Evolutionary conservation across 1,140 invertebrate genomes (phyloP).

Genomic region (Brachionus sp.): DNA sequence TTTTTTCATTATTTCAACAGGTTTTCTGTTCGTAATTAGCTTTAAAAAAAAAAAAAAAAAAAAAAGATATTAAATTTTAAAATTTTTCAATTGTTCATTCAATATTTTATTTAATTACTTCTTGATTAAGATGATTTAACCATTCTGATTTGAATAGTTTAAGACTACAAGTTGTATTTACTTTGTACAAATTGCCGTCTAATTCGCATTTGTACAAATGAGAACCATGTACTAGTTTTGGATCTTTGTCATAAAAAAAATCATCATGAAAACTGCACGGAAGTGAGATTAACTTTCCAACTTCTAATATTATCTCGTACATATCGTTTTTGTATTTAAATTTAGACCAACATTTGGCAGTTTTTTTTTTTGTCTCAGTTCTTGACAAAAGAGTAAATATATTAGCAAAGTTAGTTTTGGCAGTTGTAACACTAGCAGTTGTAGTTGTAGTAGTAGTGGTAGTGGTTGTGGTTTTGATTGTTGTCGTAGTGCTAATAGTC

Average conservation of each 20-base stretch:
- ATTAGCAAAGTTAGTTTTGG: background rate
- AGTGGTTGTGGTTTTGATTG: background rate
- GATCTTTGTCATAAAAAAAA: background rate
- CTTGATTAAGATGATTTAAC: background rate
- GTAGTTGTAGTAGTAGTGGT: background rate
- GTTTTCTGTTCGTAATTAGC: background rate
- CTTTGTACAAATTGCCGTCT: constrained; percentile 2
- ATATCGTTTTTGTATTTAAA: background rate
- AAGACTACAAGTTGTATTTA: background rate
- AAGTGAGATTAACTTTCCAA: background rate
- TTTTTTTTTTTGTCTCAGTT: background rate
- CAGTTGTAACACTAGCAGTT: background rate
- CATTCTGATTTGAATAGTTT: background rate
- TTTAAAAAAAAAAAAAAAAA: background rate
- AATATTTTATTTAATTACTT: no score
- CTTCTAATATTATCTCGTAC: background rate
- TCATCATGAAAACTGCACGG: constrained; percentile 6
- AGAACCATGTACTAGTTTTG: background rate
- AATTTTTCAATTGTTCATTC: no score
- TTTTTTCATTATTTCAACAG: background rate
- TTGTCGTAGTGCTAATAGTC: background rate
- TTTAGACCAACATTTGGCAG: background rate
- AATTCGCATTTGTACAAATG: constrained; percentile 34
- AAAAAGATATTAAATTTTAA: background rate
- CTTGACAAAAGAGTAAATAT: background rate